Evolutionary conservation across 2,888 invertebrate species (phyloP).

Genomic region (Limnephilus rhombicus): DNA sequence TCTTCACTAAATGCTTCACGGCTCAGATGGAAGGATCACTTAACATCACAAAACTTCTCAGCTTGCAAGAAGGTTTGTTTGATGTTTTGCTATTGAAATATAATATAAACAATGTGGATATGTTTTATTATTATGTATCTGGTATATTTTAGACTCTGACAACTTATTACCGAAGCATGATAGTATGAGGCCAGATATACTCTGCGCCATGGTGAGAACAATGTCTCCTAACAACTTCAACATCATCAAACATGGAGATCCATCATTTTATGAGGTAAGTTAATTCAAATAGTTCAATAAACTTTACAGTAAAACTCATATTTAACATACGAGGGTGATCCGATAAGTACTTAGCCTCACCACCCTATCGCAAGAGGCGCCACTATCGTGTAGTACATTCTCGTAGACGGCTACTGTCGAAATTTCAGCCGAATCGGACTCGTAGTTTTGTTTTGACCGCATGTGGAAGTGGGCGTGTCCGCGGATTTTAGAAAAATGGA

Average conservation of each 20-base stretch:
- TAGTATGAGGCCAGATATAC: constrained; percentile 72
- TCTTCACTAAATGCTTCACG: constrained; percentile 73
- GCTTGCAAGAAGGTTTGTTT: constrained; percentile 55
- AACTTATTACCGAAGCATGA: constrained; percentile 74
- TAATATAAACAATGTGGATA: not conserved
- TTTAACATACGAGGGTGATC: no score
- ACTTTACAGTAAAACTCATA: not conserved
- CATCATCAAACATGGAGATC: constrained; percentile 68
- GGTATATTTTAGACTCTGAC: constrained; percentile 70
- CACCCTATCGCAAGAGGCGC: no score
- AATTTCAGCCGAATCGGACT: no score
- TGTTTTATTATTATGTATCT: not conserved
- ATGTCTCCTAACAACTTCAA: constrained; percentile 73
- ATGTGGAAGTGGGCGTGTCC: no score
- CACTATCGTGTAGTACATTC: no score
- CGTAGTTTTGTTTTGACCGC: no score
- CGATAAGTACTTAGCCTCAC: no score
- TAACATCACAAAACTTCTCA: constrained; percentile 70
- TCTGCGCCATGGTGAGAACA: constrained; percentile 72
- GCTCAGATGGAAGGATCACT: constrained; percentile 75
- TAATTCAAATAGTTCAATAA: no score
- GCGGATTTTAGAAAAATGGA: no score
- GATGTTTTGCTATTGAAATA: not conserved
- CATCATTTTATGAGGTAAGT: constrained; percentile 63
- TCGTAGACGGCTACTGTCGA: no score